Base-by-base conservation (phyloP, 2,113 vertebrate species). In the Laticauda colubrina region DNA sequence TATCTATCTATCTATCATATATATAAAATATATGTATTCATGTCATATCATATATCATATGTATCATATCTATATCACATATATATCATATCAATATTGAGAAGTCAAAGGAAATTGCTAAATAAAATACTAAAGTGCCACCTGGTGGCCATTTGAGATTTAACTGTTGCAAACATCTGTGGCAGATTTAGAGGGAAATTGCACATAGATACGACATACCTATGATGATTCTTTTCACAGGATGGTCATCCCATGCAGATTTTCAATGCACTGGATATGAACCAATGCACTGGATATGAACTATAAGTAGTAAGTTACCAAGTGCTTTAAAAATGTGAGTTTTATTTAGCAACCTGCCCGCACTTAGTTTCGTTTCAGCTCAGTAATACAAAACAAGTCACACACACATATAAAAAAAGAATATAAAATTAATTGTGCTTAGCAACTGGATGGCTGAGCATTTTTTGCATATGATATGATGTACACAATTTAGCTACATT, bases 61-160 rank as follows among this genome's bases (percentile, higher is more conserved):
- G 23, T 56, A 57, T 20, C 55, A 21, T 21, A 15, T 54, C 12
- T 54, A 54, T 54, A 57, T 57, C 57, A 59, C 57, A 64, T 29
- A 12, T n/a, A 51, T 51, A 51, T 8, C 48, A 51, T 51, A 64
- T 23, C 20, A 57, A 57, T 29, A n/a, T 64, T 29, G n/a, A 29
- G 61, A 64, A 64, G 1, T 64, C 26, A n/a, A 91, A 87, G 14
- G 45, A 34, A 87, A 23, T 12, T 88, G 56, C 18, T 87, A 53
- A n/a, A 20, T 48, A 91, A 93, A 91, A 90, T 95, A 61, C 95
- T 89, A 94, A 96, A 97, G 96, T 95, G 96, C 97, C 97, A 97
- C 94, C 97, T 6, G 0, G 93, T 96, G 97, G 96, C 0, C 55
- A 2, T 29, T 0, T 0, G 9, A 24, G 56, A 92, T 61, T 75